Base-by-base conservation (phyloP, 2,113 vertebrate genomes). In the Caranx melampygus region DNA sequence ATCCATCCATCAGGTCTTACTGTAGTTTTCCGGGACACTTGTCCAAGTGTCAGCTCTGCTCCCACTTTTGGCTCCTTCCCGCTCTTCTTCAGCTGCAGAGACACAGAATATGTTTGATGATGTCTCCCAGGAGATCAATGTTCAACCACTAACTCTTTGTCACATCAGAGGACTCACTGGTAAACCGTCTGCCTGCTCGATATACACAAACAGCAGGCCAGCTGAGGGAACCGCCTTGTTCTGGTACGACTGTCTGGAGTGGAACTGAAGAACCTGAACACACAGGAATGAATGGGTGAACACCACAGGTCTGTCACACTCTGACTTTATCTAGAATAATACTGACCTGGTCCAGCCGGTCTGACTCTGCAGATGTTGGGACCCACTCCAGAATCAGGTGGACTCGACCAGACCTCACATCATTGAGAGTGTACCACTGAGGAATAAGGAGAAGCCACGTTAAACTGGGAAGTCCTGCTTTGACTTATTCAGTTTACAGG, bases 401-500 rank as follows among this genome's bases (percentile, higher is more conserved):
- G 81, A 98, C 72, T 11, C 94, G 94, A 58, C 97, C 97, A 4
- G 94, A 96, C 63, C 96, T 97, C 26, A 97, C 97, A 4, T 96
- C 96, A 61, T 88, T 95, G 69, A 98, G 93, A 14, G 92, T 92
- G 87, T 96, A 96, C 97, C 96, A 98, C 97, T 98, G 90, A 54
- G 14, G 82, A 54, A 75, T 13, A 74, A 64, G 73, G 10, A 67
- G 18, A 16, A 68, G 33, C n/a, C 0, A 6, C 70, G 42, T 75
- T 57, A 64, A 47, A 12, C 37, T 2, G 20, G 26, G 20, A 64
- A 58, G 1, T 44, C 9, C 15, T 10, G 21, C 4, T 37, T 7
- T 37, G 4, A 37, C 35, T 37, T 26, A 26, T 26, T 26, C 26
- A 26, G 26, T 26, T 51, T 68, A 60, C n/a, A n/a, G 7, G 20